Evolutionary conservation across 2,888 invertebrate species (phyloP), one percentile per base, ranked within the genome.

Genomic region (Zeuzera pyrina): DNA sequence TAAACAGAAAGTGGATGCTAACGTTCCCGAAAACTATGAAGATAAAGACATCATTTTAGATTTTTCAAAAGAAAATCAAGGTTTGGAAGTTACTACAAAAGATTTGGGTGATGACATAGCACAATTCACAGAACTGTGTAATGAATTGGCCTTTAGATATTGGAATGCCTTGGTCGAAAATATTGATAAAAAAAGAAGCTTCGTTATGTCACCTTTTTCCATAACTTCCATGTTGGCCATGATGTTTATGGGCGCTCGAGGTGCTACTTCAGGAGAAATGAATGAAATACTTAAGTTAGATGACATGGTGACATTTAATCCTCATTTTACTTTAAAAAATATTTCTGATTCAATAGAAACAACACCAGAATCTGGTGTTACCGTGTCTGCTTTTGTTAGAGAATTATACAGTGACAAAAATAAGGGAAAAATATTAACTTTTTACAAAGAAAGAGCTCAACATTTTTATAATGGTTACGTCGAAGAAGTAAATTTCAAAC

Each of bases 301-400:
- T 57, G 93, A 95, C 42, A 93, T 94, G 88, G 90, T 93, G 0
- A 93, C 93, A 0, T 95, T 95, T 53, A 95, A 95, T 67, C 95
- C 95, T 0, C 95, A 95, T 61, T 86, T 94, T 48, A 90, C 93
- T 0, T 88, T 94, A 47, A 92, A 92, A 61, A 94, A 94, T 57
- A 90, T 95, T 12, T 93, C 93, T 0, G 93, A 93, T 52, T 91
- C 93, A 0, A 89, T 93, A 15, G 88, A 91, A 42, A 77, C 88
- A 15, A 85, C 87, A 0, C 77, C 86, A 15, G 86, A 87, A 31
- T 85, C 89, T n/a, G 92, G 92, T 1, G 89, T 94, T 5, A 89
- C 91, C 0, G 89, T 91, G 5, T 91, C 93, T 1, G 92, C 91
- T 0, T 93, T 95, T 57, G 88, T 94, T 1, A 85, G 93, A 31